Conservation (phyloP, 2,113 vertebrate species). For the Ophiodon elongatus region DNA sequence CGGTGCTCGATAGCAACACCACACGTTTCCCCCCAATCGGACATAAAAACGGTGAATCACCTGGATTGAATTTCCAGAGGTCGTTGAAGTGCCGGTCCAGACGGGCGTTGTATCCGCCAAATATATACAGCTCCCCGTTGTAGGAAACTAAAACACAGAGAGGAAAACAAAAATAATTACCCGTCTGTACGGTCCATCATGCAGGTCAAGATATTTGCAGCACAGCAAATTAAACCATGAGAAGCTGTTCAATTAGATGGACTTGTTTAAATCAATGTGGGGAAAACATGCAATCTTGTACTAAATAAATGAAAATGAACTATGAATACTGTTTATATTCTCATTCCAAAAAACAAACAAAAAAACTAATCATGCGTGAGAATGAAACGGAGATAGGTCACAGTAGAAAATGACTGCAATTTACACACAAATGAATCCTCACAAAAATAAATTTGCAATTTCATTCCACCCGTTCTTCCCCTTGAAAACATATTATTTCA, state of each 20-base stretch:
- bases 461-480: neutral
- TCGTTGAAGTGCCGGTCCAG: slow-evolving; percentile 98
- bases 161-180: neutral
- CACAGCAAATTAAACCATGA: neutral
- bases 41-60: slow-evolving; percentile 76
- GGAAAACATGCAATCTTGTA: neutral
- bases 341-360: neutral
- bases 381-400: slow-evolving; percentile 3
- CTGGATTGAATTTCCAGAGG: slow-evolving; percentile 98
- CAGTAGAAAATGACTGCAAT: neutral
- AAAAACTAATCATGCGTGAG: slow-evolving; percentile 5
- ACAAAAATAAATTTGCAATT: neutral
- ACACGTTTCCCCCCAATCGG: neutral
- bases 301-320: neutral
- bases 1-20: neutral
- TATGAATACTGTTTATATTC: neutral
- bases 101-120: slow-evolving; percentile 97
- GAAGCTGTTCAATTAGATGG: neutral
- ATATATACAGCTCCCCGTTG: slow-evolving; percentile 95
- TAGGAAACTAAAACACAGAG: slow-evolving; percentile 89
- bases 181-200: neutral
- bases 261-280: slow-evolving; percentile 12
- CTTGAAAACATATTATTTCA: neutral
- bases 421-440: neutral
- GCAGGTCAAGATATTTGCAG: slow-evolving; percentile 17